phyloP scores from a whole-genome alignment of 1,140 invertebrate genomes.

The Scaptomyza montana region DNA sequence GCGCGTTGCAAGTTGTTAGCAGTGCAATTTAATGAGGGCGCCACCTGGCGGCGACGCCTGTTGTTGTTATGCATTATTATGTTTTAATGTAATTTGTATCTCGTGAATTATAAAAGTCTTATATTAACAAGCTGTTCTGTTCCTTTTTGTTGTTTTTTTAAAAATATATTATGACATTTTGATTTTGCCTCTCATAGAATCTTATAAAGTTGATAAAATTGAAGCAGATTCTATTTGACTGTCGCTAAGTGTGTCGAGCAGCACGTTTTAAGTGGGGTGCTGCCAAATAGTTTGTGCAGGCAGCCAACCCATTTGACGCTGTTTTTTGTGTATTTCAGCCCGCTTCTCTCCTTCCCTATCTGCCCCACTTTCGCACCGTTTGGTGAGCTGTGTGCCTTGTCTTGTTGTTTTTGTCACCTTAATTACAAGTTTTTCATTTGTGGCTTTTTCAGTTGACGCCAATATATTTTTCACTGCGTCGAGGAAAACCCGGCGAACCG shows the following conservation, averaged over 20 bases:
- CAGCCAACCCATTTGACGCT: conserved; percentile 60
- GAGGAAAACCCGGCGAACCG: conserved; percentile 30
- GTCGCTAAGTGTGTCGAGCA: not conserved
- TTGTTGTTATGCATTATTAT: conserved; percentile 13
- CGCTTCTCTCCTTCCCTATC: not conserved
- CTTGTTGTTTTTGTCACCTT: conserved; percentile 72
- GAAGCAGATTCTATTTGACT: not conserved
- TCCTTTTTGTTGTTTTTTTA: no score
- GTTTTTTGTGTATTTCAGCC: conserved; percentile 63
- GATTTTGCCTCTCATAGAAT: no score
- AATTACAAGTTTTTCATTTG: conserved; percentile 78
- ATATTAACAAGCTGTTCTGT: no score
- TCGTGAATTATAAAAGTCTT: no score
- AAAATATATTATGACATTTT: no score
- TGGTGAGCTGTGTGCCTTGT: conserved; percentile 27
- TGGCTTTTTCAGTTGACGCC: conserved; percentile 54
- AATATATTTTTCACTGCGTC: conserved; percentile 55
- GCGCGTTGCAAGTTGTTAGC: conserved; percentile 15
- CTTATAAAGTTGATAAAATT: not conserved
- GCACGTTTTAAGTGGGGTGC: conserved; percentile 36
- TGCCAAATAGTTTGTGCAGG: conserved; percentile 50
- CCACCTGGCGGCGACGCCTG: conserved; percentile 58
- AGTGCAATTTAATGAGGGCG: conserved; percentile 70
- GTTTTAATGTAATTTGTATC: no score
- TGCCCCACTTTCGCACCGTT: conserved; percentile 12